Percentiles rank a stretch among this genome's conserved stretches.
Conservation (phyloP, 1,140 invertebrate genomes). For the Pseudomyrmex flavicornis region DNA sequence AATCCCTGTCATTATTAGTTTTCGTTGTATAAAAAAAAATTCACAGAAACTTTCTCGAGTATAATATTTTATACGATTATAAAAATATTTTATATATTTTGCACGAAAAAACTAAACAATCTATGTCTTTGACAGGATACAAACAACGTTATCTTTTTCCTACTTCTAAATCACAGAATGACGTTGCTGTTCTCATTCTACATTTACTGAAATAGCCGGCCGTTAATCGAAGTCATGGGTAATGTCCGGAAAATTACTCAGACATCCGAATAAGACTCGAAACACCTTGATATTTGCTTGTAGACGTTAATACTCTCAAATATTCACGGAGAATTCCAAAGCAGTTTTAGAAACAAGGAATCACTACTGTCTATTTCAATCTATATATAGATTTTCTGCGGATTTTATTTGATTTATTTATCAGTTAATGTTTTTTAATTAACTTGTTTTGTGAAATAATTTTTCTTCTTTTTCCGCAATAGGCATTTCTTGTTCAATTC, state of each 20-base stretch:
- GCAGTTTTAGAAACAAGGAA: not conserved
- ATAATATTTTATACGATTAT: no score
- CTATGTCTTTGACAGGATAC: not conserved
- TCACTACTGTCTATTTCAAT: not conserved
- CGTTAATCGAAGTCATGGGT: slow-evolving; percentile 45
- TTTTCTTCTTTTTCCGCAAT: no score
- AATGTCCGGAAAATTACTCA: slow-evolving; percentile 52
- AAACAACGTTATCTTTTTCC: not conserved
- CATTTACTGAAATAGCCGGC: not conserved
- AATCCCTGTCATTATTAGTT: not conserved
- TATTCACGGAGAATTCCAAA: not conserved
- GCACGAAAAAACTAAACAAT: not conserved
- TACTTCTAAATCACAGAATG: not conserved
- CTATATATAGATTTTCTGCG: no score
- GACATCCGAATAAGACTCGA: slow-evolving; percentile 24
- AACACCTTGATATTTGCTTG: slow-evolving; percentile 19
- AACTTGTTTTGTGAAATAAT: not conserved
- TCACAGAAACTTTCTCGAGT: no score
- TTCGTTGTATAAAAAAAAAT: not conserved
- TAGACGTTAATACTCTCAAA: not conserved
- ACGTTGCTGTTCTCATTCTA: slow-evolving; percentile 9
- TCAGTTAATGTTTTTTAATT: no score
- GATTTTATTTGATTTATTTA: no score
- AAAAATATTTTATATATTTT: no score
- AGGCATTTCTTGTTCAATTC: not conserved